Conservation (phyloP, 2,113 vertebrate species). For the Brachirus orientalis region DNA sequence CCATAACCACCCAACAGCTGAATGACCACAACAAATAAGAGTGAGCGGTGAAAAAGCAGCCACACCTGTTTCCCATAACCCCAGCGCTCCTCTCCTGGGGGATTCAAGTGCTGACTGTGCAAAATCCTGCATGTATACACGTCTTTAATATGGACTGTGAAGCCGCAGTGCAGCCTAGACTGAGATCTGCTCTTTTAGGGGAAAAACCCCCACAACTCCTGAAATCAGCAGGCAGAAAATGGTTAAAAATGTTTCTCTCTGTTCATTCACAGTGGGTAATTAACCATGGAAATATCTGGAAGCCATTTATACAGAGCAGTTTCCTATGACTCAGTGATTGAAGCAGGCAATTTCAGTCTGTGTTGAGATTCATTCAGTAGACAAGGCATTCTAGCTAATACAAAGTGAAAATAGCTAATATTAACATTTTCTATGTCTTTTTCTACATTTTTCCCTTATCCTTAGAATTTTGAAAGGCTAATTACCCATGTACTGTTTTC, state of each 20-base stretch:
- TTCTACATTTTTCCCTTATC: conserved; percentile 2
- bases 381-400: conserved; percentile 29
- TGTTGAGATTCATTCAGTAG: conserved; percentile 42
- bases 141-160: conserved; percentile 60
- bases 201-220: conserved; percentile 46
- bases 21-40: conserved; percentile 68
- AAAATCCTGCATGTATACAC: conserved; percentile 60
- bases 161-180: conserved; percentile 41
- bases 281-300: conserved; percentile 75
- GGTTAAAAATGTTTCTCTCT: conserved; percentile 64
- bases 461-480: conserved; percentile 20
- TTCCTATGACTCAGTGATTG: conserved; percentile 68
- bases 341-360: conserved; percentile 59
- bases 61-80: conserved; percentile 80
- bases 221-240: conserved; percentile 60
- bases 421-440: conserved; percentile 27
- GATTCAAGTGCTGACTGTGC: conserved; percentile 63
- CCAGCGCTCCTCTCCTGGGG: conserved; percentile 57
- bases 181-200: conserved; percentile 50
- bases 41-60: conserved; percentile 47
- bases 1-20: conserved; percentile 53
- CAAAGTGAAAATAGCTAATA: conserved; percentile 38
- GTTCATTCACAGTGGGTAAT: conserved; percentile 74
- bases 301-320: conserved; percentile 62
- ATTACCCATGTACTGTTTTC: conserved; percentile 14